Evolutionary conservation across 2,888 invertebrate genomes (phyloP), one percentile per base, ranked within the genome.

Genomic region (Synanthedon vespiformis): DNA sequence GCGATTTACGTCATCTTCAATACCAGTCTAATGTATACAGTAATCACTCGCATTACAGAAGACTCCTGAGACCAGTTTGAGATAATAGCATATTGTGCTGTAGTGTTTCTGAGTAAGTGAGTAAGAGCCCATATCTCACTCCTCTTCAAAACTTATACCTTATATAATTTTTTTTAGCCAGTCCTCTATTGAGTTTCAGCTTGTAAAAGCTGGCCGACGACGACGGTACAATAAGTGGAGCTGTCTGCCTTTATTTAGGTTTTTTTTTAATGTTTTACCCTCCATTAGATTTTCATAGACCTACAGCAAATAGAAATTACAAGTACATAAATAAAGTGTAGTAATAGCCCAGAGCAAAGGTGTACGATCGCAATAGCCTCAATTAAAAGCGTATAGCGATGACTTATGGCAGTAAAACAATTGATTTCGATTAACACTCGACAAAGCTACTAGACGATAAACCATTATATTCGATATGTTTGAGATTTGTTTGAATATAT

Each of bases 381-480:
- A 83, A 85, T 84, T 84, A 84, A 84, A 77, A 71, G 65, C 64
- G 67, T 62, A 66, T 68, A 65, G 22, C 63, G 27, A 76, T 79
- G 80, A 84, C 66, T 84, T 85, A 86, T 74, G 65, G 77, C 72
- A 52, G 63, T 67, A 70, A 77, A 85, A 84, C 86, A 85, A 86
- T 85, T 80, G 84, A 76, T 77, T 81, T 82, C 80, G 75, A 84
- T 84, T 84, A 83, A 78, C 74, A 75, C 75, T 74, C 76, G 68
- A 71, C 76, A 75, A 74, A 70, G 77, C 76, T 78, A 74, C 78
- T 74, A 78, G 75, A 74, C 77, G 72, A 77, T 77, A 80, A 76
- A 75, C 62, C 73, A 77, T 75, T 72, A 63, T 68, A 67, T 54
- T 16, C n/a, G 27, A 52, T 52, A 48, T 54, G 52, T 54, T 49